Percentiles rank a stretch among this genome's conserved stretches.
These are phyloP conservation scores for Acrossocheilus fasciatus DNA, from an alignment of 2,797 vertebrate genomes.

Conservation along the genomic window DNA sequence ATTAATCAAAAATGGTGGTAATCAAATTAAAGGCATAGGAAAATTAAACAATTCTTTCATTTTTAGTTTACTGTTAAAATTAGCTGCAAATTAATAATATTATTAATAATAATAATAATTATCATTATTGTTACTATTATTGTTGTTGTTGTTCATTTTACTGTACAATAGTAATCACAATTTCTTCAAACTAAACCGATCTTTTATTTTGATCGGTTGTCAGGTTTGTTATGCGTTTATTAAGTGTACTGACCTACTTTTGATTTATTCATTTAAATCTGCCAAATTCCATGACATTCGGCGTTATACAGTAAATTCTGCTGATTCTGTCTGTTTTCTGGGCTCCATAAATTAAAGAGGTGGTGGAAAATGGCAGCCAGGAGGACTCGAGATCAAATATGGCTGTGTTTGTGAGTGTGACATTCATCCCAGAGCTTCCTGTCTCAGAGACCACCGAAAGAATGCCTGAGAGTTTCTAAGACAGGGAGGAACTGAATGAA, in stretches of 20 bases:
- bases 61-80: not conserved
- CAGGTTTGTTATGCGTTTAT: not conserved
- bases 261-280: not conserved
- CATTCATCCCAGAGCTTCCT: slow-evolving; percentile 75
- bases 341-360: slow-evolving; percentile 72
- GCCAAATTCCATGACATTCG: rapidly evolving
- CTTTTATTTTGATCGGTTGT: not conserved
- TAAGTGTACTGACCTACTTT: not conserved
- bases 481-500: slow-evolving; percentile 74
- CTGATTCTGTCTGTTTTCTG: not conserved
- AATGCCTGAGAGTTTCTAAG: slow-evolving; percentile 60
- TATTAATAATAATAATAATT: too few species aligned
- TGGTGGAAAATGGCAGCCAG: slow-evolving; percentile 69
- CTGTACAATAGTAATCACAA: not conserved
- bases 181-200: not conserved
- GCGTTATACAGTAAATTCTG: not conserved
- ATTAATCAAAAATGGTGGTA: not conserved
- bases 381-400: slow-evolving; percentile 75
- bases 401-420: slow-evolving; percentile 69
- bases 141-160: not conserved
- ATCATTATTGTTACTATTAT: not conserved
- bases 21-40: not conserved
- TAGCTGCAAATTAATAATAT: not conserved
- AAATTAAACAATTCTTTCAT: not conserved
- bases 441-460: slow-evolving; percentile 74